A percentile compares a stretch with the other conserved stretches of the same genome.
Evolutionary conservation across 1,140 invertebrate species (phyloP).

Genomic region (Drosophila jambulina): DNA sequence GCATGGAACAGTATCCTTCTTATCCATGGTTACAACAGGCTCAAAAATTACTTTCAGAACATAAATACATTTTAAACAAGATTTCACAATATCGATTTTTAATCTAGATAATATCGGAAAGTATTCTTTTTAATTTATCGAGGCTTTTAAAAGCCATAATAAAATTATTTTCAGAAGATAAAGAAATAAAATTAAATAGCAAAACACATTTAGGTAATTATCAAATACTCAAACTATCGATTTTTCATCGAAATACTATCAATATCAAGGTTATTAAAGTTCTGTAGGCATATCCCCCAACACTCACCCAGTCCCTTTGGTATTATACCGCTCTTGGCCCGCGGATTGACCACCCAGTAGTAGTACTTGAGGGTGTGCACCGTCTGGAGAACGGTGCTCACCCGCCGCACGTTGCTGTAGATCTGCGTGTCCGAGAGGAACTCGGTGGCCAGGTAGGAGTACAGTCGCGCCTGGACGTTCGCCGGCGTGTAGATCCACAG

Average conservation of each 20-base stretch:
- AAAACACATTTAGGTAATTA: too few relatives aligned
- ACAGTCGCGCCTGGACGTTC: conserved; percentile 97
- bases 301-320: conserved; percentile 96
- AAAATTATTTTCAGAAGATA: too few relatives aligned
- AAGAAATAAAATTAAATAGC: too few relatives aligned
- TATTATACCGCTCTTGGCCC: conserved; percentile 96
- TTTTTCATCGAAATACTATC: not conserved
- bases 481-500: conserved; percentile 99
- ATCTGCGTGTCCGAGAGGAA: conserved; percentile 99
- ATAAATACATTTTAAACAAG: too few relatives aligned
- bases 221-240: not conserved
- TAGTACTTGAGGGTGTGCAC: conserved; percentile 99
- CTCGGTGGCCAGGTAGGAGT: conserved; percentile 98
- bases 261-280: not conserved
- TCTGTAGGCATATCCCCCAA: not conserved
- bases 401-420: conserved; percentile 97
- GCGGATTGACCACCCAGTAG: conserved; percentile 99
- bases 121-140: too few relatives aligned
- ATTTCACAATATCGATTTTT: too few relatives aligned
- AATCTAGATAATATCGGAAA: too few relatives aligned
- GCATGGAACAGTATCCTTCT: too few relatives aligned
- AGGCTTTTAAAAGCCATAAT: too few relatives aligned
- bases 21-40: too few relatives aligned
- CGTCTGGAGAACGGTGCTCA: conserved; percentile 98
- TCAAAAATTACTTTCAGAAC: too few relatives aligned